A percentile compares a stretch with the other conserved stretches of the same genome.
Conservation (phyloP, 1,140 invertebrate species). For the Nilaparvata lugens region DNA sequence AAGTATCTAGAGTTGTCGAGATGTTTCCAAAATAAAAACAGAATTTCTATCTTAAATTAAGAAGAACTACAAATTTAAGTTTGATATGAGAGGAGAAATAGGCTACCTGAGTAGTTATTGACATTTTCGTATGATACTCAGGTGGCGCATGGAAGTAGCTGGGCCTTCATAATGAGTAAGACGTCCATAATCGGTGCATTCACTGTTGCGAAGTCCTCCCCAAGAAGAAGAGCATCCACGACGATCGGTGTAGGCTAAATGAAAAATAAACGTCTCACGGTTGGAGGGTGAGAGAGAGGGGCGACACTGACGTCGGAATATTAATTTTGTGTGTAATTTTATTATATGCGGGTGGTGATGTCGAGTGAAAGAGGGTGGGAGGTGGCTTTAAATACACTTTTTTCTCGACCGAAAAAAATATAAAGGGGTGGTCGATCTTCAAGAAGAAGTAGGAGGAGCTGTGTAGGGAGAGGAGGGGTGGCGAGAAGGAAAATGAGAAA, state of each 20-base stretch:
- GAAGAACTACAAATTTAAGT: too few relatives aligned
- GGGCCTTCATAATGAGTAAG: too few relatives aligned
- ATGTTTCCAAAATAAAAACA: too few relatives aligned
- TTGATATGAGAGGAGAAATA: too few relatives aligned
- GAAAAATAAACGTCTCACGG: slow-evolving; percentile 19
- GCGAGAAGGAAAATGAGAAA: slow-evolving; percentile 6
- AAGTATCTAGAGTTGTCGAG: too few relatives aligned
- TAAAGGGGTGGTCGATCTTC: slow-evolving; percentile 7
- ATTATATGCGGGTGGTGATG: slow-evolving; percentile 11
- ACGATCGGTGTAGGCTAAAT: background rate
- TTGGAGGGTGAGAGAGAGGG: slow-evolving; percentile 1
- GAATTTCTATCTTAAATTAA: too few relatives aligned
- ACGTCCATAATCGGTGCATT: too few relatives aligned
- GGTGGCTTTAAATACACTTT: slow-evolving; percentile 7
- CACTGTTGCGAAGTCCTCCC: too few relatives aligned
- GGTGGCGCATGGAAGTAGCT: too few relatives aligned
- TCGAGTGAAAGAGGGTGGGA: background rate
- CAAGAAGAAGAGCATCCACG: too few relatives aligned
- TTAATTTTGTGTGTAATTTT: slow-evolving; percentile 20
- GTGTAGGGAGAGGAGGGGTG: background rate
- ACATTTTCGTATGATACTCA: too few relatives aligned
- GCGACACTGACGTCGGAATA: slow-evolving; percentile 9
- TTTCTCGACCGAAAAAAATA: slow-evolving; percentile 7
- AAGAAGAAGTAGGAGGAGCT: background rate
- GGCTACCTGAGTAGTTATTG: too few relatives aligned